Base-by-base conservation (phyloP, 2,113 vertebrate species). In the Panthera leo region DNA sequence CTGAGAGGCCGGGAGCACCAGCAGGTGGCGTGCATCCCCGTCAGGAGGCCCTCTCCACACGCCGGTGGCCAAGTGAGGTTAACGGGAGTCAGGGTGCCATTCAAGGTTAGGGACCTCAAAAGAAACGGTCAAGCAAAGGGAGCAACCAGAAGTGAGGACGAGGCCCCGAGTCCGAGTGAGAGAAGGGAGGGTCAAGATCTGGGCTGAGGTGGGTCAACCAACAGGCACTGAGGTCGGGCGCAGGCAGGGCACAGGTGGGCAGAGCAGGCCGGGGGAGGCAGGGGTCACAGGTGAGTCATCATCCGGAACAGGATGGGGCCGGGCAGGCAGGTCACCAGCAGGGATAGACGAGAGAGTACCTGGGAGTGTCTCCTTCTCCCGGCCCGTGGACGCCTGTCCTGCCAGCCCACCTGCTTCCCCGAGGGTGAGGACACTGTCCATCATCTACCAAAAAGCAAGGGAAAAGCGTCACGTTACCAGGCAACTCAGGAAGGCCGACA, bases 371-470 rank as follows among this genome's bases (percentile, higher is more conserved):
- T 97, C 95, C 97, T 98, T 86, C 95, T 97, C 97, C 97, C 80
- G 96, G 96, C 89, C 97, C 83, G 95, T 68, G 94, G 97, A 86
- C 61, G 93, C 96, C 97, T 95, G 94, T 97, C 96, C 97, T 97
- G 95, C 97, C 96, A 97, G 97, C 96, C 97, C 94, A 97, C 97
- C 97, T 98, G 97, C 96, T 97, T 92, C 88, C 95, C 92, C 63
- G 82, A 76, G 75, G 88, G 92, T 94, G 92, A 94, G 95, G 86
- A 97, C 91, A 98, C 91, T 97, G 96, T 96, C 96, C 97, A 97
- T 96, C 97, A 97, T 97, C 97, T 97, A 97, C 96, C 98, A 97
- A 96, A 98, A 97, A 96, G 95, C 96, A 97, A 97, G 96, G 97
- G 89, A 97, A 82, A 97, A 97, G 95, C 19, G 15, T 76, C 97